A percentile compares a stretch with the other conserved stretches of the same genome.
phyloP scores from a whole-genome alignment of 2,113 vertebrate genomes.

The Felis chaus region DNA sequence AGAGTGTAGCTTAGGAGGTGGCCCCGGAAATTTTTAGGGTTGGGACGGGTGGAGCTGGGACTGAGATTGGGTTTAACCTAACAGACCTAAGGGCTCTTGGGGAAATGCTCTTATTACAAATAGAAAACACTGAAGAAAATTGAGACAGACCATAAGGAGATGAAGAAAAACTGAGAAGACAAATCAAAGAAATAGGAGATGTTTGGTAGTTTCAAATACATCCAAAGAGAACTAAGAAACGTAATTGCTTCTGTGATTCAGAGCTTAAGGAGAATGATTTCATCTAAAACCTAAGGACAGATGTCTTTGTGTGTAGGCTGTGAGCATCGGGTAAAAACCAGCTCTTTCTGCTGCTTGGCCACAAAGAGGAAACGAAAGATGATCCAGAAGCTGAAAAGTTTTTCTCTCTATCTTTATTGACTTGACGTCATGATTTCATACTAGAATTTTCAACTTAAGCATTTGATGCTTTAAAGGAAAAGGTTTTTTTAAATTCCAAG shows the following conservation, averaged over 20 bases:
- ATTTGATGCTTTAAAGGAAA: neutral
- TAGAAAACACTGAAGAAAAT: neutral
- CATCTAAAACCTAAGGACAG: neutral
- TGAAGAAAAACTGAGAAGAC: neutral
- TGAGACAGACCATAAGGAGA: neutral
- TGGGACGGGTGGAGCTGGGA: neutral
- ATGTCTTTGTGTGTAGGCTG: neutral
- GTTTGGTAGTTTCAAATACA: neutral
- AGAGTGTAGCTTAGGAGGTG: neutral
- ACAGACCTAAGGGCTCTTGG: neutral
- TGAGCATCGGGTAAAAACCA: neutral
- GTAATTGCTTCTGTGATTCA: neutral
- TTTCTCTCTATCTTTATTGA: neutral
- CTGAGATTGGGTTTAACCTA: neutral
- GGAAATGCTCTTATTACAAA: neutral
- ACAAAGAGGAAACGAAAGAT: neutral
- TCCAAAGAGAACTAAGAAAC: neutral
- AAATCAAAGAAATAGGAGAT: neutral
- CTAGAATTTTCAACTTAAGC: neutral
- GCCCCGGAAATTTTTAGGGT: neutral
- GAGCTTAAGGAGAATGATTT: neutral
- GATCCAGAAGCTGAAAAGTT: neutral
- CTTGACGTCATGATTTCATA: slow-evolving; percentile 3
- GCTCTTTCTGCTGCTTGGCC: neutral
- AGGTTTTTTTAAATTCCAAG: neutral